A percentile compares a stretch with the other conserved stretches of the same genome.
Conservation (phyloP, 2,888 invertebrate genomes). For the Melangyna quadrimaculata region DNA sequence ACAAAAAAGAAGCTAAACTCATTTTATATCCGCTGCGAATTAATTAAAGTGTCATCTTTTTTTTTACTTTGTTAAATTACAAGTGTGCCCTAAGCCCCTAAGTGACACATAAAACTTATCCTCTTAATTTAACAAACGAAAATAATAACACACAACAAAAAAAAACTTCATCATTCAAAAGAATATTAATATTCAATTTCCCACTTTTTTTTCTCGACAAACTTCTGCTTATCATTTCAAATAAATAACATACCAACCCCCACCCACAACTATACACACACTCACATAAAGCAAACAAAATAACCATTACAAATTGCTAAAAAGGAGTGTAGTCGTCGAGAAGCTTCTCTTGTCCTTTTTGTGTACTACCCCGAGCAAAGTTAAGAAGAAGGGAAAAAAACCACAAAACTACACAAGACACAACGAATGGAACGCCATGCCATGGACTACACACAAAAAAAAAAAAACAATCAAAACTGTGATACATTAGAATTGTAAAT, state of each 20-base stretch:
- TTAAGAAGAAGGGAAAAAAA: constrained; percentile 29
- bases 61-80: neutral
- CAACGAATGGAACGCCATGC: constrained; percentile 42
- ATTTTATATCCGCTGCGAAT: neutral
- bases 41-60: neutral
- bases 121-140: neutral
- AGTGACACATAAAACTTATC: neutral
- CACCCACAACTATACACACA: neutral
- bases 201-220: constrained; percentile 32
- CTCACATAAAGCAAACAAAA: neutral
- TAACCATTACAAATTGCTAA: constrained; percentile 63
- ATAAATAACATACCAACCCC: constrained; percentile 55
- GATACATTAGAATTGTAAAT: constrained; percentile 72
- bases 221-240: constrained; percentile 68
- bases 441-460: neutral
- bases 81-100: neutral
- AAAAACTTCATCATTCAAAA: constrained; percentile 44
- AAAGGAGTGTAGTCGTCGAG: constrained; percentile 16
- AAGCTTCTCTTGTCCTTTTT: neutral
- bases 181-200: constrained; percentile 63
- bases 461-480: constrained; percentile 72
- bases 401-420: constrained; percentile 56
- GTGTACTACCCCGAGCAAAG: no score
- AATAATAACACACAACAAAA: neutral
- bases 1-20: neutral